Base-by-base conservation (phyloP, 35 echinoderm and acorn worm genomes). In the Holothuria glaberrima region DNA sequence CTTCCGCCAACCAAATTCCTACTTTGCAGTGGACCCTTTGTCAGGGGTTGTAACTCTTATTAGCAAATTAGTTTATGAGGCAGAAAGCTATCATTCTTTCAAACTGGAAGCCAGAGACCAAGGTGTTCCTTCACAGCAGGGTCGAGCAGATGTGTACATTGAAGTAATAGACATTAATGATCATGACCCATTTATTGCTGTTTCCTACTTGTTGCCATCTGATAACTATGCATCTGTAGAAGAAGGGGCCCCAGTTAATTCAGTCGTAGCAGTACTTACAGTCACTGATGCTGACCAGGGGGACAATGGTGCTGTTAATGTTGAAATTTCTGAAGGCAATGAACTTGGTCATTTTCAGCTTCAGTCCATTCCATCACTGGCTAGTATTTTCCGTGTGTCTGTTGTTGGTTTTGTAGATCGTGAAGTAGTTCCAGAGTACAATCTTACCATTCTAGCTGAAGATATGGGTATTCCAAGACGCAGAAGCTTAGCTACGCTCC, bases 111-210 rank as follows among this genome's bases (percentile, higher is more conserved):
- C 97, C 45, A 64, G 68, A 59, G 97, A 99, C 59, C 81, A 91
- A 38, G 97, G 97, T 1, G 50, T 54, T 29, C 91, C 93, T 27
- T 28, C 65, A 41, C 87, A 75, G 57, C 89, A 66, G 45, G 90
- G 97, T 21, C 62, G 91, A 21, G 81, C 97, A 41, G 90, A 93
- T 93, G 88, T 99, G 14, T 86, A 56, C 36, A 82, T 99, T 0
- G 81, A 56, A 30, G 77, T 95, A 19, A 82, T 93, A 17, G 97
- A 99, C 94, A 69, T 91, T 86, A 99, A 99, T 86, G 91, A 99
- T 59, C 93, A 99, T 72, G 89, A 86, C 61, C 97, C 97, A 30
- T 32, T 81, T 1, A 93, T 99, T 31, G 30, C 38, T 27, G 88
- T 93, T 78, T 62, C 56, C 7, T 75, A 83, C 69, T 31, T 91